Base-by-base conservation (phyloP, 2,113 vertebrate species). In the Oophaga pumilio region DNA sequence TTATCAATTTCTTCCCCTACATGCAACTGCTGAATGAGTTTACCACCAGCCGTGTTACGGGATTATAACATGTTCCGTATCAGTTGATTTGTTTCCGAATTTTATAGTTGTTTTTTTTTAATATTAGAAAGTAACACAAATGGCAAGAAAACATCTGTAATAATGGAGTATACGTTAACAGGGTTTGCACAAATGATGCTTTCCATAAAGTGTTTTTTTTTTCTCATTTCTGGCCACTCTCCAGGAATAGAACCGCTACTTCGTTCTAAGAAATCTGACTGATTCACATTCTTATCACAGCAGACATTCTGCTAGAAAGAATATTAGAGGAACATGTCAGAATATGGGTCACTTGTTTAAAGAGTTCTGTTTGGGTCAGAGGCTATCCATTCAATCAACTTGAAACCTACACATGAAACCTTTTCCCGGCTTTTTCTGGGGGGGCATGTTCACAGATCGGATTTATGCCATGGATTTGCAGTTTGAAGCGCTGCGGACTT, bases 271-370 rank as follows among this genome's bases (percentile, higher is more conserved):
- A 85, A 85, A 85, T 49, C 52, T 43, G 22, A 24, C 49, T 73
- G 82, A 84, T 84, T 56, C 66, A 28, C 68, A 73, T 49, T 73
- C 82, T 84, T 43, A 74, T 59, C 68, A 85, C 24, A 85, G 28
- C 49, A 85, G 82, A 69, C 49, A 28, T 83, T 22, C 49, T 52
- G n/a, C 80, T 24, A 24, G 22, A 50, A 82, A 62, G 33, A 28
- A 52, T 82, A 68, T 82, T 82, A 82, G 59, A 17, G 13, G 18
- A 28, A 82, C 43, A 68, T 66, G 59, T 68, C 17, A 68, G 68
- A 82, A 64, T 50, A 22, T 82, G 79, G 57, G 80, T 82, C 62
- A 52, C 17, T 52, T 24, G 22, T 33, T 74, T 22, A 49, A 74
- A 20, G 69, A 43, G 69, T 43, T 20, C 43, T 73, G 28, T 33